Evolutionary conservation across 2,113 vertebrate genomes (phyloP), one percentile per base, ranked within the genome.

Genomic region (Coracopsis vasa): DNA sequence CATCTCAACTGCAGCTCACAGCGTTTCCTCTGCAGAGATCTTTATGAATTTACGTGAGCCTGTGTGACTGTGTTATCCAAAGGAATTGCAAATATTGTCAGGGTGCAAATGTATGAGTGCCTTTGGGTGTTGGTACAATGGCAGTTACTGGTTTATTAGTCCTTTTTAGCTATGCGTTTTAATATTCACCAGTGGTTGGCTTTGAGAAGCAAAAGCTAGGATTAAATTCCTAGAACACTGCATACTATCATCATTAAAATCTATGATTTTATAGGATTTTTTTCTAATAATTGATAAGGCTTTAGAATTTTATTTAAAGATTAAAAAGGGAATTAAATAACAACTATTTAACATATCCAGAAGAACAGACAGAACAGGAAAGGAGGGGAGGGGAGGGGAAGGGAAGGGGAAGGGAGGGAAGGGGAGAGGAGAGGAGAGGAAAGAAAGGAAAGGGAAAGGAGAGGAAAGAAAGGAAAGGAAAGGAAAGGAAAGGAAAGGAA

Each of bases 71-170:
- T 7, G 56, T 7, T 16, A 35, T 11, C 6, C 6, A 64, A 74
- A 86, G 47, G 39, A 81, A 67, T 8, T 4, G 3, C 20, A 80
- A 21, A 56, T 73, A 39, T 7, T 13, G 6, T 37, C 47, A 33
- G n/a, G 31, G 29, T 60, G 47, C 27, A 66, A 62, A 80, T 24
- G 25, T 8, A 31, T 0, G 0, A 3, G 0, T 73, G 15, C 53
- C 86, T 94, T 70, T 21, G n/a, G 44, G 41, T 70, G 11, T 48
- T 73, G 25, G 16, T 45, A 61, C 58, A 66, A 37, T 9, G 12
- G 58, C 12, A 90, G 29, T 71, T 16, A 60, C 51, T 16, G 8
- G 42, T 87, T 66, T 81, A 20, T 56, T 41, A 65, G 69, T 71
- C 39, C 33, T 65, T 73, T 77, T 74, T 50, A 83, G 25, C 51